Evolutionary conservation across 2,888 invertebrate species (phyloP).

Genomic region (Andricus quercusramuli): DNA sequence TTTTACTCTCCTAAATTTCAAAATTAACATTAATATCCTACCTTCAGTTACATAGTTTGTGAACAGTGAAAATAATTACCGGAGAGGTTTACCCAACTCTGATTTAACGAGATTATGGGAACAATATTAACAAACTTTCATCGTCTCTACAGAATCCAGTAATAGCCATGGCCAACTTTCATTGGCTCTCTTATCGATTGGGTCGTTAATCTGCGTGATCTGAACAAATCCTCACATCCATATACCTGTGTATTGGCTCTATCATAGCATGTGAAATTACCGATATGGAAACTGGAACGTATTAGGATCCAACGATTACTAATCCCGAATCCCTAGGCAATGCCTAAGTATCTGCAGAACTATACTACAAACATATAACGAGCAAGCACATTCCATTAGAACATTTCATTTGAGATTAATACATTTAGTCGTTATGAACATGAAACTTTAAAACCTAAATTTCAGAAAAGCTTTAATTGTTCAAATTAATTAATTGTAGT

Average conservation of each 20-base stretch:
- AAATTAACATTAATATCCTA: not conserved
- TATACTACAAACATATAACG: not conserved
- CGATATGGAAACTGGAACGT: constrained; percentile 15
- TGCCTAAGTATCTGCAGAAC: constrained; percentile 22
- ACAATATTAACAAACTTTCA: not conserved
- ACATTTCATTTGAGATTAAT: constrained; percentile 5
- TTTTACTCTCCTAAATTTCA: not conserved
- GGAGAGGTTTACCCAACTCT: not conserved
- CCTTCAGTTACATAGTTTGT: not conserved
- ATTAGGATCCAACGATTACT: constrained; percentile 12
- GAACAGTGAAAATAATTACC: not conserved
- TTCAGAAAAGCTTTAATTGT: not conserved
- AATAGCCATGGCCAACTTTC: not conserved
- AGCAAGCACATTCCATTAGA: constrained; percentile 12
- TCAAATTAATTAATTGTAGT: constrained; percentile 4
- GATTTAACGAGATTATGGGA: not conserved
- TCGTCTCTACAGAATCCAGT: not conserved
- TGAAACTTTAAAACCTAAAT: constrained; percentile 19
- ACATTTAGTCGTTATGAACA: constrained; percentile 21
- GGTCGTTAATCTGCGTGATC: not conserved
- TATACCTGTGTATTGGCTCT: not conserved
- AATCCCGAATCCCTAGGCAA: constrained; percentile 8
- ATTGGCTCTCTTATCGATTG: not conserved
- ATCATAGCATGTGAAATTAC: constrained; percentile 8
- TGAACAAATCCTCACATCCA: not conserved